A percentile compares a stretch with the other conserved stretches of the same genome.
phyloP scores from a whole-genome alignment of 2,797 vertebrate species.

The Apogon talboti region DNA sequence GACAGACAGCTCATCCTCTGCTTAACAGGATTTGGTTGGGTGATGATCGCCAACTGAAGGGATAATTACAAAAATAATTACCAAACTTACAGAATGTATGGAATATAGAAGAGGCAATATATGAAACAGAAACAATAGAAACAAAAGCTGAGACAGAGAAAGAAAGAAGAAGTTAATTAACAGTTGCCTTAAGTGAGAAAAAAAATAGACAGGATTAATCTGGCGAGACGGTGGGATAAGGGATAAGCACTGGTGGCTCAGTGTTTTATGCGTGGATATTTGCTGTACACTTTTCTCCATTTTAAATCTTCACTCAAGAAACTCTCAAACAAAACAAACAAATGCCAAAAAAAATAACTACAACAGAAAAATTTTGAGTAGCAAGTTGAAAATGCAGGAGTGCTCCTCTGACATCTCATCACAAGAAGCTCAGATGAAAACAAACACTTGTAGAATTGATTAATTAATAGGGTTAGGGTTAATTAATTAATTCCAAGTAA shows the following conservation, averaged over 20 bases:
- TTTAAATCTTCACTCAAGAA: too few species aligned
- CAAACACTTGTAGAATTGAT: not conserved
- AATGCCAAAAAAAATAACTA: too few species aligned
- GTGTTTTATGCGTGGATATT: too few species aligned
- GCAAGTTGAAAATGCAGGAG: not conserved
- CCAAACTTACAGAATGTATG: constrained; percentile 23
- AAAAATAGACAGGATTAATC: not conserved
- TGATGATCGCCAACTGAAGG: constrained; percentile 28
- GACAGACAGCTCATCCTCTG: constrained; percentile 22
- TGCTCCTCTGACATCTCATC: not conserved
- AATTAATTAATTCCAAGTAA: not conserved
- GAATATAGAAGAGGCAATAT: constrained; percentile 7
- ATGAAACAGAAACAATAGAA: not conserved
- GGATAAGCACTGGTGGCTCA: not conserved
- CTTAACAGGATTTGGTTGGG: constrained; percentile 39
- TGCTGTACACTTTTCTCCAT: too few species aligned
- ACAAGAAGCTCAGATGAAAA: not conserved
- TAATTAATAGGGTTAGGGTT: too few species aligned
- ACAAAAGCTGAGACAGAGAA: not conserved
- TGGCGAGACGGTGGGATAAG: not conserved
- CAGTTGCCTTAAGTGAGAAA: not conserved
- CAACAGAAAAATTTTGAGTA: too few species aligned
- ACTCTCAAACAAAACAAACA: too few species aligned
- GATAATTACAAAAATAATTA: constrained; percentile 37
- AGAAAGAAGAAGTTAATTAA: not conserved